Evolutionary conservation across 92 coral and sea anemone genomes (phyloP).

Genomic region (Phenganax subtilis): DNA sequence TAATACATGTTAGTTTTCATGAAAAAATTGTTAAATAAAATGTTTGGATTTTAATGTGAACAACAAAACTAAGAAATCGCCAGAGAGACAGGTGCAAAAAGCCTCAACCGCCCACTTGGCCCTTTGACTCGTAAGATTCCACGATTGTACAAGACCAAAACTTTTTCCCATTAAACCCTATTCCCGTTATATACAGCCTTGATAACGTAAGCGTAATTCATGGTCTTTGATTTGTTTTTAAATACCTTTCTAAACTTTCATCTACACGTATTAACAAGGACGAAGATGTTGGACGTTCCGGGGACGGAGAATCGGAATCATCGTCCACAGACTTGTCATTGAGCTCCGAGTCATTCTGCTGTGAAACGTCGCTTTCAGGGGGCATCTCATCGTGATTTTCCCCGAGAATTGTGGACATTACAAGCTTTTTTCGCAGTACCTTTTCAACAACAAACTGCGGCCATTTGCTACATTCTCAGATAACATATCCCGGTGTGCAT

Average conservation of each 20-base stretch:
- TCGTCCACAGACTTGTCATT: constrained; percentile 2
- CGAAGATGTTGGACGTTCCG: constrained; percentile 26
- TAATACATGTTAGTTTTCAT: too few species aligned
- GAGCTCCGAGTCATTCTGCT: not conserved
- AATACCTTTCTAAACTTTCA: constrained; percentile 3
- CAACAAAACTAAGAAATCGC: not conserved
- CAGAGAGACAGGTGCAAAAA: constrained; percentile 9
- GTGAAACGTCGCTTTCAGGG: constrained; percentile 5
- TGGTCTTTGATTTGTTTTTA: not conserved
- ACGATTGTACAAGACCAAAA: not conserved
- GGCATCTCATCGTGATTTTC: constrained; percentile 1
- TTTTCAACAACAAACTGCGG: not conserved
- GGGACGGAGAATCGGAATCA: constrained; percentile 27
- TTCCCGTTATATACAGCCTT: not conserved
- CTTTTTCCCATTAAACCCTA: not conserved
- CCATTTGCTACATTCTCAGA: constrained; percentile 2
- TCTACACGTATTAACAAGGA: constrained; percentile 12
- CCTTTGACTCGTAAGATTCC: not conserved
- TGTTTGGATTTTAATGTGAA: constrained; percentile 2
- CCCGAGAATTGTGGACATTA: not conserved
- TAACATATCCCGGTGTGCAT: constrained; percentile 11
- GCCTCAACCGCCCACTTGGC: constrained; percentile 13
- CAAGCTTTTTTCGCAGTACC: not conserved
- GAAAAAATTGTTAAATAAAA: too few species aligned
- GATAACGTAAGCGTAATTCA: not conserved